phyloP scores from a whole-genome alignment of 2,797 vertebrate genomes.

The Poeciliopsis infans region DNA sequence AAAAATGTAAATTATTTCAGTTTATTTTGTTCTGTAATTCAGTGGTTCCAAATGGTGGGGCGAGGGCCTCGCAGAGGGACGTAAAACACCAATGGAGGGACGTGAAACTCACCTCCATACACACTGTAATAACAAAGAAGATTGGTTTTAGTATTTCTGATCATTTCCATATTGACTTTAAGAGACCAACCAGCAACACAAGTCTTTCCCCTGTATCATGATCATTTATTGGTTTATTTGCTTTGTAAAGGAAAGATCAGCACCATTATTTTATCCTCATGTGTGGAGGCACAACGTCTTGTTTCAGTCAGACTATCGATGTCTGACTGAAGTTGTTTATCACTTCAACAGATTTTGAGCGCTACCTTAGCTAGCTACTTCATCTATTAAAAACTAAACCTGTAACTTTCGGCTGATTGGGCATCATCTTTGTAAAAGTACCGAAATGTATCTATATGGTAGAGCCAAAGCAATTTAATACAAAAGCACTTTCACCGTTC shows the following conservation, averaged over 20 bases:
- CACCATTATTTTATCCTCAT: no score
- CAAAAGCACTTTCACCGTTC: neutral
- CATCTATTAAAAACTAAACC: neutral
- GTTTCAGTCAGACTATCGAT: neutral
- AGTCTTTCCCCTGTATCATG: no score
- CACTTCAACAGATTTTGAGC: neutral
- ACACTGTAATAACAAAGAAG: neutral
- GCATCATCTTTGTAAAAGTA: neutral
- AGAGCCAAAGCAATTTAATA: neutral
- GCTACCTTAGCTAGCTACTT: neutral
- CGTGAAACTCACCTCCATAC: neutral
- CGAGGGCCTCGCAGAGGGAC: neutral
- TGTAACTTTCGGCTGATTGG: neutral
- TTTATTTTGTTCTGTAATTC: neutral
- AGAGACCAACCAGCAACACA: no score
- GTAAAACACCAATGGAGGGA: neutral
- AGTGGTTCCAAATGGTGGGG: neutral
- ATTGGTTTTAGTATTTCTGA: neutral
- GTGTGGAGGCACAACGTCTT: no score
- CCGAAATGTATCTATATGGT: neutral
- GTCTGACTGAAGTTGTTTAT: neutral
- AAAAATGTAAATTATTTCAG: neutral
- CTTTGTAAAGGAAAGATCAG: no score
- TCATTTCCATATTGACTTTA: neutral
- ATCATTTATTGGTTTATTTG: no score